phyloP scores from a whole-genome alignment of 2,797 vertebrate species.

The Paramormyrops hopkinsi region DNA sequence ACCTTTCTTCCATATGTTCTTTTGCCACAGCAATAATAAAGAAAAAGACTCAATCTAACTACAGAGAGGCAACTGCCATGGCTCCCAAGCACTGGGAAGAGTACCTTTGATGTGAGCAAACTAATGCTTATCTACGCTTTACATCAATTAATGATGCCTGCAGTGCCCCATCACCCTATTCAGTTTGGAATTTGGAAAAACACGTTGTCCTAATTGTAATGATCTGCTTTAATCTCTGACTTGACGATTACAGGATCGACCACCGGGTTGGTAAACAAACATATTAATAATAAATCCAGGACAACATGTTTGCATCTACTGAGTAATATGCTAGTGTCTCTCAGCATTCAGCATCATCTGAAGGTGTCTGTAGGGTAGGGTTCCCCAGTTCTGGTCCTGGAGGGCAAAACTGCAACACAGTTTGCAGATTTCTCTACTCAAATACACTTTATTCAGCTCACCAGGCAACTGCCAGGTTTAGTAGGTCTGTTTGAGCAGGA shows the following conservation, averaged over 20 bases:
- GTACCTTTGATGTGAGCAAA: not conserved
- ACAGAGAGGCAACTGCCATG: not conserved
- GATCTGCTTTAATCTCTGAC: constrained; percentile 59
- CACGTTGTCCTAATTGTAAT: not conserved
- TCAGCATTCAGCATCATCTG: not conserved
- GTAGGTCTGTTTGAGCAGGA: not conserved
- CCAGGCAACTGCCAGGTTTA: not conserved
- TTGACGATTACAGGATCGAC: constrained; percentile 48
- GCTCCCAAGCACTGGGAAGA: not conserved
- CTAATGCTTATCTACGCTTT: not conserved
- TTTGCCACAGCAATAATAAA: not conserved
- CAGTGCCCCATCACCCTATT: not conserved
- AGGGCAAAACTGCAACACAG: not conserved
- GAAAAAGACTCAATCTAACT: not conserved
- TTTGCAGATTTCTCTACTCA: not conserved
- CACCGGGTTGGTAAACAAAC: constrained; percentile 50
- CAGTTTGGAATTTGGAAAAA: not conserved
- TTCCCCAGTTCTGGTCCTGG: not conserved
- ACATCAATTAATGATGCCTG: not conserved
- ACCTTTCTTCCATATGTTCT: not conserved
- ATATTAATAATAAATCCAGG: constrained; percentile 60
- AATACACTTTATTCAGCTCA: not conserved
- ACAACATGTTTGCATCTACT: constrained; percentile 31
- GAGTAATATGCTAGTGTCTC: not conserved
- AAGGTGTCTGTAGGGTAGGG: not conserved